Evolutionary conservation across 2,113 vertebrate genomes (phyloP), one percentile per base, ranked within the genome.

Genomic region (Coptodon bakossiorum): DNA sequence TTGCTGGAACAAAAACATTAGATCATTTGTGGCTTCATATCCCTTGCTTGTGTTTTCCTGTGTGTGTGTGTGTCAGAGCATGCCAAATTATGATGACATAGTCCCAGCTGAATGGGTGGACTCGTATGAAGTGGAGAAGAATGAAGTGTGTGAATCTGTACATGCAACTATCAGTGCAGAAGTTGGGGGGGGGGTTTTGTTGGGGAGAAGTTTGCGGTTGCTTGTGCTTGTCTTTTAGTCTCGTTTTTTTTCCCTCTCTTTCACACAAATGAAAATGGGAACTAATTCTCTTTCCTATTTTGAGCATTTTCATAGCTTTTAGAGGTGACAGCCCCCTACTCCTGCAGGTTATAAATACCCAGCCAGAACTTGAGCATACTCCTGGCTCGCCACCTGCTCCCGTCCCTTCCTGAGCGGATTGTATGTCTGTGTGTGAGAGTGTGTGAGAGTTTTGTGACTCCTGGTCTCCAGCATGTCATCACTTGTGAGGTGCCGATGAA

Each of bases 291-390:
- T 2, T 84, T 89, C 86, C 91, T 94, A 91, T 93, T 94, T 89
- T 91, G 87, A 95, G 92, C 54, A 31, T 91, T 93, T 91, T 91
- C 90, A 88, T 91, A 80, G 31, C 84, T 83, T 81, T 92, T 86
- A 27, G 84, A 93, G 93, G 93, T 85, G 90, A 92, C 84, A 57
- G 84, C 82, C 89, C 87, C 83, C 85, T 53, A 66, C 90, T 88
- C 82, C 61, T 31, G 79, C 56, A 91, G 87, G 94, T 94, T 95
- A 96, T 92, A 95, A 95, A 96, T 96, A 96, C 63, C 86, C 91
- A 80, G n/a, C 79, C 59, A 89, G 84, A 90, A 86, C 85, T 73
- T 13, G 83, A 78, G 79, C 87, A 90, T 73, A 93, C 90, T 88
- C 86, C 89, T 85, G 81, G 54, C 85, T 88, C 6, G 17, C 93